Conservation (phyloP, 2,113 vertebrate genomes). For the Anarhynchus alexandrinus region DNA sequence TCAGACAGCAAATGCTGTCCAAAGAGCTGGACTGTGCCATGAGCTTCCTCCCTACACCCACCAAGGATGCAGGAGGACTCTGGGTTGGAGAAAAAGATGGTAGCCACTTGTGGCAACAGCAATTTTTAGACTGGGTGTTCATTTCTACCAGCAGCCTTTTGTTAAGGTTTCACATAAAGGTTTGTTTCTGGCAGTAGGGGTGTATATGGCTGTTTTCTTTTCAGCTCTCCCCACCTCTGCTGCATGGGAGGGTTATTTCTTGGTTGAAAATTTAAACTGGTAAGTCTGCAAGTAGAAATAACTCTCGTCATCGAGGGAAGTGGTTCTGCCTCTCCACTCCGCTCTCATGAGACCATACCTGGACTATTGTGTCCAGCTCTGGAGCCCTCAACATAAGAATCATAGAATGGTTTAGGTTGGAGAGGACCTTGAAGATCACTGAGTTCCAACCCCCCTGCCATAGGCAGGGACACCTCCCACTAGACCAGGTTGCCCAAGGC, state of each 20-base stretch:
- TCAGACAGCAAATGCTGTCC: not conserved
- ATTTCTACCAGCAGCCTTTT: not conserved
- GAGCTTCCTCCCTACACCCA: not conserved
- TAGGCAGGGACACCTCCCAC: too few relatives aligned
- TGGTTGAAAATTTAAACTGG: not conserved
- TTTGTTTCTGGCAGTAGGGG: not conserved
- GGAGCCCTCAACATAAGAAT: too few relatives aligned
- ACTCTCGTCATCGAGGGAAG: not conserved
- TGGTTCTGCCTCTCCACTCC: too few relatives aligned
- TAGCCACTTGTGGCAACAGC: not conserved
- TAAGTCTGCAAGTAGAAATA: not conserved
- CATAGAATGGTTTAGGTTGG: too few relatives aligned
- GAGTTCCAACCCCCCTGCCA: too few relatives aligned
- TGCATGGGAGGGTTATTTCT: not conserved
- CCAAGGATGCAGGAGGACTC: not conserved
- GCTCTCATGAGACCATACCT: too few relatives aligned
- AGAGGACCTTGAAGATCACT: too few relatives aligned
- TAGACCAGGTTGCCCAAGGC: too few relatives aligned
- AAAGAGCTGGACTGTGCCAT: not conserved
- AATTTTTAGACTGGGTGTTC: accelerated
- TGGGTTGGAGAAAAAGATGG: not conserved
- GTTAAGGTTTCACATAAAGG: not conserved
- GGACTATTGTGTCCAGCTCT: too few relatives aligned
- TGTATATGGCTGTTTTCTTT: not conserved
- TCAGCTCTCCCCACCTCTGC: not conserved